Conservation (phyloP, 2,797 vertebrate genomes). For the Melanotaenia pygmaea region DNA sequence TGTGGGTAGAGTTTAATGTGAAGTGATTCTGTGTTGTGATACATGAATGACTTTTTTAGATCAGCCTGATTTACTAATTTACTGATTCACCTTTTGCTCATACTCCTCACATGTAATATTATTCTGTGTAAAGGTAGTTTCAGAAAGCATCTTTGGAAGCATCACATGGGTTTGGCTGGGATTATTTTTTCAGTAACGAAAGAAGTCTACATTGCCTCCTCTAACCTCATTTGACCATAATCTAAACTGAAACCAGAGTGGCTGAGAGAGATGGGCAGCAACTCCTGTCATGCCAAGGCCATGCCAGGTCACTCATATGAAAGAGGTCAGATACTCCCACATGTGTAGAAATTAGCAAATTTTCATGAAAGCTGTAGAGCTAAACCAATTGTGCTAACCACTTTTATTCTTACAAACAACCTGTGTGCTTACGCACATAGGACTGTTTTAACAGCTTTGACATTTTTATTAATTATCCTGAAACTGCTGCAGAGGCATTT, state of each 20-base stretch:
- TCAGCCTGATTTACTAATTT: slow-evolving; percentile 30
- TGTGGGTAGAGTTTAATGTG: slow-evolving; percentile 31
- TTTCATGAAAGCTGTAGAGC: slow-evolving; percentile 36
- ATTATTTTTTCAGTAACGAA: slow-evolving; percentile 24
- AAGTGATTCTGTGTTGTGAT: slow-evolving; percentile 42
- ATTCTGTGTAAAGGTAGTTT: slow-evolving; percentile 32
- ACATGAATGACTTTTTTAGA: slow-evolving; percentile 15
- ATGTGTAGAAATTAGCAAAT: slow-evolving; percentile 58
- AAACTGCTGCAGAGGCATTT: slow-evolving; percentile 8
- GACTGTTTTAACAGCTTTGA: slow-evolving; percentile 21
- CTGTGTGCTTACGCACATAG: slow-evolving; percentile 1
- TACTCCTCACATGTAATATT: background rate
- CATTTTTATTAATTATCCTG: slow-evolving; percentile 10
- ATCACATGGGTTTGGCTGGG: background rate
- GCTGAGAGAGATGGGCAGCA: slow-evolving; percentile 36
- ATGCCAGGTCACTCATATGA: slow-evolving; percentile 67
- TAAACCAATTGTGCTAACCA: slow-evolving; percentile 24
- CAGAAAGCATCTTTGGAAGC: slow-evolving; percentile 3
- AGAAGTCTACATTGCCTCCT: slow-evolving; percentile 18
- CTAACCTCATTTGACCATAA: slow-evolving; percentile 31
- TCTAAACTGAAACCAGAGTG: slow-evolving; percentile 30
- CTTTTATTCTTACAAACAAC: slow-evolving; percentile 14
- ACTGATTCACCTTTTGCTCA: slow-evolving; percentile 12
- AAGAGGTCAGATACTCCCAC: slow-evolving; percentile 66
- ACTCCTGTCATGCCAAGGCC: slow-evolving; percentile 58